Evolutionary conservation across 2,797 vertebrate genomes (phyloP), one percentile per base, ranked within the genome.

Genomic region (Gobio occitaniae): DNA sequence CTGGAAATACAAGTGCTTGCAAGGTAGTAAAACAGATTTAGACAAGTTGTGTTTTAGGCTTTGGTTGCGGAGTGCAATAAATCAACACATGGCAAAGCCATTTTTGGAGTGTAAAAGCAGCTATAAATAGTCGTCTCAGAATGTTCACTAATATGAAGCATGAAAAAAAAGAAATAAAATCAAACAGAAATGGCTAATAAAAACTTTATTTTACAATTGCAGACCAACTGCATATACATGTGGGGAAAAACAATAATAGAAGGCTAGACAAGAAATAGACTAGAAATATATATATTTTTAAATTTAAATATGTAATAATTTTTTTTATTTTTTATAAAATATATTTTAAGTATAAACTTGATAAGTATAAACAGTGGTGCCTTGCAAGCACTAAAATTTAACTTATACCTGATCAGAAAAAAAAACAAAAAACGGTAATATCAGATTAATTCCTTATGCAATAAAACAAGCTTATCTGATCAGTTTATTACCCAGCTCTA

Each of bases 391-490:
- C 80, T 78, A n/a, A 63, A 83, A 80, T 70, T 75, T 65, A 59
- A 78, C 44, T 69, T 0, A 21, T 7, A 21, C 61, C 68, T 52
- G 32, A 81, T 19, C 2, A 80, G 85, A 44, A 69, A 84, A 69
- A 84, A 66, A 82, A 29, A 29, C 0, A 12, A 63, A 63, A 76
- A 83, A 50, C 84, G 86, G 88, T 80, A 89, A 87, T 82, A 84
- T 36, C 63, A 0, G 9, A 36, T 78, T 25, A 38, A 90, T 83
- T 92, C 80, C 91, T 90, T 91, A 89, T 93, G 93, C 92, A 94
- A 80, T 84, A 90, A 92, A 84, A 92, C 92, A 92, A 91, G 93
- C 94, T 32, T 32, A 94, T 87, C 86, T 90, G 80, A 86, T 89
- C 89, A 82, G 82, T 90, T 89, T 77, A 83, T 89, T 38, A 89